Percentiles rank a stretch among this genome's conserved stretches.
Conservation (phyloP, 2,888 invertebrate genomes). For the Amiota minor region DNA sequence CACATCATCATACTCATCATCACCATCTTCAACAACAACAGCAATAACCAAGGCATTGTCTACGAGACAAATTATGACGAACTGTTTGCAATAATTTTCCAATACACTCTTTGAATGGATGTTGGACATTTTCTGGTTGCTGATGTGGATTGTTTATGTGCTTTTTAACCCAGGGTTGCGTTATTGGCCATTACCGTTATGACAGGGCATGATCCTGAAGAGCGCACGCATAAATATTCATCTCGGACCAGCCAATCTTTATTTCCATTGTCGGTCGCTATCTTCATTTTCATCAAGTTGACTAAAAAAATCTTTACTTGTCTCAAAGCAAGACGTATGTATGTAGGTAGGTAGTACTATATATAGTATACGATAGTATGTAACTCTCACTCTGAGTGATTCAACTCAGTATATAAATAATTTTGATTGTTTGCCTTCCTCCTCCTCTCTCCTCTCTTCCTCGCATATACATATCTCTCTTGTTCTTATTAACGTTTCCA, state of each 20-base stretch:
- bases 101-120: background rate
- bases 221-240: slow-evolving; percentile 20
- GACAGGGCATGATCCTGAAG: slow-evolving; percentile 26
- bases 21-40: background rate
- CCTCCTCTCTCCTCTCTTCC: too few relatives aligned
- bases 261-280: background rate
- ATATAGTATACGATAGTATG: too few relatives aligned
- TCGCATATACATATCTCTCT: too few relatives aligned
- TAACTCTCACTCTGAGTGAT: too few relatives aligned
- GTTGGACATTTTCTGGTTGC: background rate
- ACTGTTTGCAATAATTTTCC: slow-evolving; percentile 51
- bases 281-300: background rate
- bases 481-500: too few relatives aligned
- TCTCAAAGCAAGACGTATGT: too few relatives aligned
- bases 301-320: too few relatives aligned
- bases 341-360: too few relatives aligned
- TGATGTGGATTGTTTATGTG: slow-evolving; percentile 47
- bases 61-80: slow-evolving; percentile 59
- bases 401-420: background rate
- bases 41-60: background rate
- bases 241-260: background rate
- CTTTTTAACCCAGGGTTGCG: slow-evolving; percentile 53
- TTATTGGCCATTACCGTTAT: slow-evolving; percentile 42
- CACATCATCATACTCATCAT: too few relatives aligned
- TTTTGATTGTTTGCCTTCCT: background rate